These are phyloP conservation scores for Silurus glanis DNA, from an alignment of 2,113 vertebrate species.

Conservation along the genomic window DNA sequence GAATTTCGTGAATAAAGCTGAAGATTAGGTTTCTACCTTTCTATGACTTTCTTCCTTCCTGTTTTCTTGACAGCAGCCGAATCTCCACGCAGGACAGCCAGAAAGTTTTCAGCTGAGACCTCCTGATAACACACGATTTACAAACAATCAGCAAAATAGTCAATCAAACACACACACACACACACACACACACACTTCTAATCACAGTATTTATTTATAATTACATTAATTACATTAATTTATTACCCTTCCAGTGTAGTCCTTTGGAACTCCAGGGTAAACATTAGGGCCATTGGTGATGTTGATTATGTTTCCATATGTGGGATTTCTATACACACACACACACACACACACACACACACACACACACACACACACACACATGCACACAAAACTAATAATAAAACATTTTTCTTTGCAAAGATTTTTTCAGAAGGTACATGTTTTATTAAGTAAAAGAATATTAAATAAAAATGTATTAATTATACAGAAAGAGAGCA, in stretches of 20 bases:
- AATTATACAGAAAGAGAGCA: background rate
- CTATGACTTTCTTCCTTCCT: constrained; percentile 20
- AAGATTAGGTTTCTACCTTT: background rate
- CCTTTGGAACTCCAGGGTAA: constrained; percentile 33
- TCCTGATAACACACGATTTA: constrained; percentile 8
- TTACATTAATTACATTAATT: background rate
- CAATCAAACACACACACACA: too few relatives aligned
- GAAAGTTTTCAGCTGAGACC: constrained; percentile 28
- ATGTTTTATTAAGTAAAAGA: too few relatives aligned
- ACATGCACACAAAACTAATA: too few relatives aligned
- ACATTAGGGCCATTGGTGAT: constrained; percentile 32
- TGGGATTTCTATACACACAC: constrained; percentile 31
- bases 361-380: too few relatives aligned
- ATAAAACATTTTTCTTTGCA: too few relatives aligned
- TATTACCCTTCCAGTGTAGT: constrained; percentile 36
- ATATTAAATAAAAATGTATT: too few relatives aligned
- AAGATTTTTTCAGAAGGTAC: too few relatives aligned
- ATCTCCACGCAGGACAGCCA: constrained; percentile 31
- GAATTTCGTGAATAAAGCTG: background rate
- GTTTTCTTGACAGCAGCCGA: constrained; percentile 1
- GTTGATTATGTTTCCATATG: constrained; percentile 37
- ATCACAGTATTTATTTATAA: background rate
- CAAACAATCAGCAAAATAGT: background rate
- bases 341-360: background rate
- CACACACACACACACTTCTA: background rate